A percentile compares a stretch with the other conserved stretches of the same genome.
These are phyloP conservation scores for Stenodema calcarata DNA, from an alignment of 2,888 invertebrate genomes.

Conservation along the genomic window DNA sequence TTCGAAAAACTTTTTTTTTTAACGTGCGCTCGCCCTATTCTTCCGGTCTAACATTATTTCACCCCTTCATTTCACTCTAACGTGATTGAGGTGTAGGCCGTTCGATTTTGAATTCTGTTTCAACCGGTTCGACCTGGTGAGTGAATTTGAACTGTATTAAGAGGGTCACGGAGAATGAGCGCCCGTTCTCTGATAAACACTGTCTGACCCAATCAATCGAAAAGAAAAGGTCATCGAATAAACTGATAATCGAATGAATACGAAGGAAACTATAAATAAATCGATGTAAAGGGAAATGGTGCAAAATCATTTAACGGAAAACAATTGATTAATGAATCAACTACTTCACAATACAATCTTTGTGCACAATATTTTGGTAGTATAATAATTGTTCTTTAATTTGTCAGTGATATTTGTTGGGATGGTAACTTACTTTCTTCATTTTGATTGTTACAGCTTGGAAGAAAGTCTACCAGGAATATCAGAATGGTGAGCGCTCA, in stretches of 20 bases:
- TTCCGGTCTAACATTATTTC: too few relatives aligned
- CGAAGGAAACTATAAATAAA: not conserved
- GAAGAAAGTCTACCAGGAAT: slow-evolving; percentile 51
- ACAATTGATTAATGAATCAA: too few relatives aligned
- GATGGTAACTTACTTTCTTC: too few relatives aligned
- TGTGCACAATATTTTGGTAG: too few relatives aligned
- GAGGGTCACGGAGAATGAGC: not conserved
- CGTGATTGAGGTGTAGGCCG: too few relatives aligned
- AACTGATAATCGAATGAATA: not conserved
- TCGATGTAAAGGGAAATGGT: not conserved
- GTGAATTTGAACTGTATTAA: not conserved
- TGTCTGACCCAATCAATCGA: not conserved
- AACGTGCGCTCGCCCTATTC: too few relatives aligned
- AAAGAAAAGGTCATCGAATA: not conserved
- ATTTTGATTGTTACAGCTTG: slow-evolving; percentile 36
- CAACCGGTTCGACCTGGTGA: not conserved
- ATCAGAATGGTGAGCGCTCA: slow-evolving; percentile 42
- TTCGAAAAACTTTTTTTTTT: too few relatives aligned
- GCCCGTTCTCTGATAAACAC: not conserved
- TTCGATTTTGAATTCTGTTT: too few relatives aligned
- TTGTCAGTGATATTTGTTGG: too few relatives aligned
- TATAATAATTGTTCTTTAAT: too few relatives aligned
- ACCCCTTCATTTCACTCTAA: too few relatives aligned
- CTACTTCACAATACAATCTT: too few relatives aligned
- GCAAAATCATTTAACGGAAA: not conserved